Base-by-base conservation (phyloP, 2,888 invertebrate species). In the Papilio gigon region DNA sequence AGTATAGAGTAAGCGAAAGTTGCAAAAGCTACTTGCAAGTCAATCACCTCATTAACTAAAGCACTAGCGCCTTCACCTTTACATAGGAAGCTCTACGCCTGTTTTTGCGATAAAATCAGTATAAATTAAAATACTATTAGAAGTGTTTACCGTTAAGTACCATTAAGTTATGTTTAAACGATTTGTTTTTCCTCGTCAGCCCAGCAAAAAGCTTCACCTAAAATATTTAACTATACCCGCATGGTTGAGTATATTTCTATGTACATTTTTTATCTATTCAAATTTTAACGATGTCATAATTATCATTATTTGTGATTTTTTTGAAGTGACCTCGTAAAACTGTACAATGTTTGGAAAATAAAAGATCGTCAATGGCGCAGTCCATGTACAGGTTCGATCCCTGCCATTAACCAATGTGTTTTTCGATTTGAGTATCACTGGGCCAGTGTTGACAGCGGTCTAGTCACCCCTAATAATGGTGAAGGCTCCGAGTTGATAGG, bases 1-100 rank as follows among this genome's bases (percentile, higher is more conserved):
- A 70, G 71, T 73, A 71, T 74, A 74, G 73, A 66, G 64, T 74
- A 65, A 59, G 62, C 33, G 71, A 73, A 71, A 42, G 44, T 44
- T 20, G 50, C n/a, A 63, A 62, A 67, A 40, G 47, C 17, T 30
- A 58, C 25, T 65, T 60, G 40, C 37, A 44, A 33, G 62, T 67
- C 62, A 67, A 27, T 37, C 25, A 66, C 66, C 60, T 59, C 20
- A 44, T 61, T 60, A 60, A 27, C 47, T 22, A 60, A 20, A 40
- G 35, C 20, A 59, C 37, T 66, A 50, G 60, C 17, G 58, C 47
- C 60, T 66, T 67, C 60, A 25, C 17, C 37, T 47, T 14, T 47
- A 47, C 17, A 50, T 35, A 66, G 20, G 30, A 59, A 44, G n/a
- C 27, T 27, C 17, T 27, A 42, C 35, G 47, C 37, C 35, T 61